Percentiles rank a stretch among this genome's conserved stretches.
phyloP scores from a whole-genome alignment of 2,888 invertebrate genomes.

The Cataglyphis rosenhaueri region DNA sequence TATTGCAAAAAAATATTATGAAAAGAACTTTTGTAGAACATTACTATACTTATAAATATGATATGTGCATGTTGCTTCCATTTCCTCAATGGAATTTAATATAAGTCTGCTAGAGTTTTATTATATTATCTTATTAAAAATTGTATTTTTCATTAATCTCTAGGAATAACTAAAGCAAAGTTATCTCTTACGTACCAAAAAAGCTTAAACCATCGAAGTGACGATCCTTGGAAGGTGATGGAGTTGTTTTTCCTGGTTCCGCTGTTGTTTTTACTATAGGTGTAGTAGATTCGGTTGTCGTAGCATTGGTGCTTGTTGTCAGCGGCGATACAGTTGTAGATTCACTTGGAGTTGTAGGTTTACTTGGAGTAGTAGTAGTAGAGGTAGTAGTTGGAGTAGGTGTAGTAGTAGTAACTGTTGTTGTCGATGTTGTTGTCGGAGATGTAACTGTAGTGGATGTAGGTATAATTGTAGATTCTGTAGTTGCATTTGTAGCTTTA shows the following conservation, averaged over 20 bases:
- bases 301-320: not conserved
- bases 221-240: conserved; percentile 78
- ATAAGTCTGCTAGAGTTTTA: not conserved
- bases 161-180: not conserved
- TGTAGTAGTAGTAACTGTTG: not conserved
- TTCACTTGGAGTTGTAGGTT: conserved; percentile 45
- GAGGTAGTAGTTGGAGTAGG: not conserved
- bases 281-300: conserved; percentile 51
- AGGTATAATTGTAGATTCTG: not conserved
- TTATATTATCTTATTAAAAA: not conserved
- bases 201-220: conserved; percentile 92
- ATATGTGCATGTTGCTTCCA: not conserved
- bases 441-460: not conserved
- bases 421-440: not conserved
- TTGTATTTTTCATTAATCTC: not conserved
- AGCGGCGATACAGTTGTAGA: conserved; percentile 61
- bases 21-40: not conserved
- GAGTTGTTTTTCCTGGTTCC: conserved; percentile 73
- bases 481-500: not conserved
- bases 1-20: not conserved
- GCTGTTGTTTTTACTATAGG: conserved; percentile 75
- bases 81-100: not conserved
- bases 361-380: too few relatives aligned
- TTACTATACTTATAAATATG: not conserved
- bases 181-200: conserved; percentile 82